Evolutionary conservation across 2,797 vertebrate genomes (phyloP), one percentile per base, ranked within the genome.

Genomic region (Sus cebifrons): DNA sequence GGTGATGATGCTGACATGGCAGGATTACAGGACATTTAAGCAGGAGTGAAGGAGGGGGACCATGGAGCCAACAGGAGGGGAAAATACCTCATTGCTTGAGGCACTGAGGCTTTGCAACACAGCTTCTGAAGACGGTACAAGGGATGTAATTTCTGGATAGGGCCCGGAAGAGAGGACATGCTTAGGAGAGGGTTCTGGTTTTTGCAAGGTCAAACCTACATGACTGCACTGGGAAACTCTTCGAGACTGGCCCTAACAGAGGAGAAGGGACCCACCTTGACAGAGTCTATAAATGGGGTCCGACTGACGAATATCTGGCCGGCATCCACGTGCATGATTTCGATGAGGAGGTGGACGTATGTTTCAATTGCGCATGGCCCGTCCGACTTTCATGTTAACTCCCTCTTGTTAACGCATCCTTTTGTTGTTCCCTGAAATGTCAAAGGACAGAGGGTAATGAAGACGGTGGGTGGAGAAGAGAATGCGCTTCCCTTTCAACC

Each of bases 301-400:
- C 5, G 11, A 2, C 29, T 70, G 70, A 64, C 68, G 25, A 70
- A 32, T 13, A 54, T 29, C n/a, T n/a, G n/a, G 25, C 14, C 54
- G 6, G 44, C 44, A 1, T 23, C 3, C 2, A 0, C 1, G 21
- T 4, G 58, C 14, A 9, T 74, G 27, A 3, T 7, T 23, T 49
- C 17, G 29, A 23, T 54, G 13, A 15, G 32, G 11, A 2, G 14
- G 0, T 27, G 21, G 4, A 6, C 40, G 25, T 7, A 5, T 18
- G 36, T 67, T 89, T 79, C 88, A 56, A 14, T 14, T 40, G 11
- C 36, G 1, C 10, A 18, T 32, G 68, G 44, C 17, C 20, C n/a
- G 6, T 75, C 8, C 11, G 6, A 25, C 23, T n/a, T 94, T 29
- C 21, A 56, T 3, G 7, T n/a, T 25, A 58, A 78, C 12, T 83